These are phyloP conservation scores for Halichoeres trimaculatus DNA, from an alignment of 2,113 vertebrate genomes.

Conservation along the genomic window DNA sequence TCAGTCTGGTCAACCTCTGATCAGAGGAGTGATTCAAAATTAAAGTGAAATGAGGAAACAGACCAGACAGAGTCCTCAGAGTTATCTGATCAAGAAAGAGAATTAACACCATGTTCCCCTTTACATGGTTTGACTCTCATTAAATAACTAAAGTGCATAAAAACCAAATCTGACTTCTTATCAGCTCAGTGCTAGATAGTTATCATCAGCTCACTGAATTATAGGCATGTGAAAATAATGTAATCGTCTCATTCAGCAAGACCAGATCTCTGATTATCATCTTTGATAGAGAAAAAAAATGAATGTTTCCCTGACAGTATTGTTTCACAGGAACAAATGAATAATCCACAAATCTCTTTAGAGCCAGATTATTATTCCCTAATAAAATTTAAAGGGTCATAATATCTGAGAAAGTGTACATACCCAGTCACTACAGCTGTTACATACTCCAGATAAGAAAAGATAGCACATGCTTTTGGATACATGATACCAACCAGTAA, in stretches of 20 bases:
- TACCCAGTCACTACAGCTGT: background rate
- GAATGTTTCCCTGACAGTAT: slow-evolving; percentile 27
- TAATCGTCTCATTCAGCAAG: slow-evolving; percentile 56
- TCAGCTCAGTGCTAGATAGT: slow-evolving; percentile 69
- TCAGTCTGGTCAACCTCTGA: slow-evolving; percentile 17
- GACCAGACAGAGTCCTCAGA: slow-evolving; percentile 17
- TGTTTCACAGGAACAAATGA: background rate
- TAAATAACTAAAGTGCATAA: slow-evolving; percentile 57
- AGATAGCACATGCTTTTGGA: no score
- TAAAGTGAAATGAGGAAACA: slow-evolving; percentile 15
- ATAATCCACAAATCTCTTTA: background rate
- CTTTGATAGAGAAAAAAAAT: slow-evolving; percentile 13
- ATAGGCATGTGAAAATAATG: slow-evolving; percentile 33
- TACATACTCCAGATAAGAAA: no score
- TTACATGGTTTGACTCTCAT: slow-evolving; percentile 62
- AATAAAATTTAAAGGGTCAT: no score
- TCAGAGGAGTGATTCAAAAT: slow-evolving; percentile 23
- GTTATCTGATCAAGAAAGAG: slow-evolving; percentile 60
- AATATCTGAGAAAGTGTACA: background rate
- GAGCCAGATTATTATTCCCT: background rate
- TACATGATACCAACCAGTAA: no score
- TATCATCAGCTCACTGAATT: slow-evolving; percentile 49
- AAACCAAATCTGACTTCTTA: slow-evolving; percentile 60
- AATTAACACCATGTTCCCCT: slow-evolving; percentile 63
- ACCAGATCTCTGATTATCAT: slow-evolving; percentile 30